A percentile compares a stretch with the other conserved stretches of the same genome.
phyloP scores from a whole-genome alignment of 2,797 vertebrate genomes.

The Cyprinella venusta region DNA sequence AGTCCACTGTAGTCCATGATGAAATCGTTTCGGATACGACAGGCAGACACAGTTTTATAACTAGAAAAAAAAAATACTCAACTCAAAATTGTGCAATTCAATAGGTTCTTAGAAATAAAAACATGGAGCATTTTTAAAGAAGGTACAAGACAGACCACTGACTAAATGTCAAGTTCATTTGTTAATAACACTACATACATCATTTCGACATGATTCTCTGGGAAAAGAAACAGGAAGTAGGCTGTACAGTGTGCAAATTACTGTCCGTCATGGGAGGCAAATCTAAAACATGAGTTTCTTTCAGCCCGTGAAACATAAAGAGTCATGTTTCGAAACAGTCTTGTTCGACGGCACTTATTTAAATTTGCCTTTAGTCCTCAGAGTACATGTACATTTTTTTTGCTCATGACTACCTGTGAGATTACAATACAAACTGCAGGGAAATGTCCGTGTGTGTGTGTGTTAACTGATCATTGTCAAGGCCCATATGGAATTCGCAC shows the following conservation, averaged over 20 bases:
- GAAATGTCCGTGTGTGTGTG: neutral
- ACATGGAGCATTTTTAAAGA: slow-evolving; percentile 69
- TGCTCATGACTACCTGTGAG: slow-evolving; percentile 12
- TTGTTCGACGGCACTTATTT: neutral
- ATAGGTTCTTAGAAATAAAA: slow-evolving; percentile 83
- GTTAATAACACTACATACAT: slow-evolving; percentile 84
- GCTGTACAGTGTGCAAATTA: slow-evolving; percentile 91
- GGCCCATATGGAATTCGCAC: neutral
- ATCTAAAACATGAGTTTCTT: slow-evolving; percentile 15
- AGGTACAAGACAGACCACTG: slow-evolving; percentile 76
- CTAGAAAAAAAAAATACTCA: slow-evolving; percentile 70
- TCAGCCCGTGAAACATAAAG: neutral
- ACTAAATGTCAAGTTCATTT: slow-evolving; percentile 69
- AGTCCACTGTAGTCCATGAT: slow-evolving; percentile 70
- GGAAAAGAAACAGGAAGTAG: slow-evolving; percentile 68
- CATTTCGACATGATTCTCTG: slow-evolving; percentile 83
- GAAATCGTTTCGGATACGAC: slow-evolving; percentile 67
- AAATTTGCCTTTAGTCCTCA: slow-evolving; percentile 29
- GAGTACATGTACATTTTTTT: neutral
- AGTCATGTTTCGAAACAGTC: slow-evolving; percentile 1
- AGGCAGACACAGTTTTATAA: slow-evolving; percentile 65
- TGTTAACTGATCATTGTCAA: neutral
- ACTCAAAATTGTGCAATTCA: slow-evolving; percentile 93
- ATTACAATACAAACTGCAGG: slow-evolving; percentile 16
- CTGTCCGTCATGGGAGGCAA: slow-evolving; percentile 68